Percentiles rank a stretch among this genome's conserved stretches.
Conservation (phyloP, 2,113 vertebrate species). For the Atherinomorus stipes region DNA sequence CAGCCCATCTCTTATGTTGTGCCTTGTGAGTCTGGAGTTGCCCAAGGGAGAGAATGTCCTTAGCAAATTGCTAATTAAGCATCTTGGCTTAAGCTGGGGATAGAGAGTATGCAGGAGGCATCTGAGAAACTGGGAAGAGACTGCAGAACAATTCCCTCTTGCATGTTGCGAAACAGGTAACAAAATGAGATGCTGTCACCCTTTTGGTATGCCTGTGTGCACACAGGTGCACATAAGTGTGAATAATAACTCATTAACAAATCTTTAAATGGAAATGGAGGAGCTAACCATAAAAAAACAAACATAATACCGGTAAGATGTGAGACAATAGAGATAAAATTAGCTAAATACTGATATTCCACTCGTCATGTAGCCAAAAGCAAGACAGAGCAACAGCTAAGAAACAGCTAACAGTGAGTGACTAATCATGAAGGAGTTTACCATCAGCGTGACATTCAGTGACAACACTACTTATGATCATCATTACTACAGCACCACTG, state of each 20-base stretch:
- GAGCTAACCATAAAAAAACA: no score
- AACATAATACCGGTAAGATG: not conserved
- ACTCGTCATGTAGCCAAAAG: not conserved
- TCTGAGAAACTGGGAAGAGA: constrained; percentile 25
- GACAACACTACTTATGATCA: not conserved
- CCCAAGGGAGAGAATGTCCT: constrained; percentile 62
- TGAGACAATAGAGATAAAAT: not conserved
- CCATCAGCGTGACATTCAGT: not conserved
- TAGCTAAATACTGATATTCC: not conserved
- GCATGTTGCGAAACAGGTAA: constrained; percentile 27
- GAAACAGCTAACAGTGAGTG: not conserved
- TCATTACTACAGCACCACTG: not conserved
- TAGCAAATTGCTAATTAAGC: constrained; percentile 74
- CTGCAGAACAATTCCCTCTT: constrained; percentile 18
- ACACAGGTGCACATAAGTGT: not conserved
- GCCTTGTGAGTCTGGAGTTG: constrained; percentile 58
- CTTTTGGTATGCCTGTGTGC: not conserved
- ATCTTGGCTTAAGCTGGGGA: constrained; percentile 30
- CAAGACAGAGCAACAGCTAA: not conserved
- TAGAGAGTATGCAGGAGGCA: constrained; percentile 7
- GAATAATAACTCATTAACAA: not conserved
- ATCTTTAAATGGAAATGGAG: no score
- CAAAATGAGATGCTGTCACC: constrained; percentile 20
- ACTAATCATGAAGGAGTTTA: not conserved
- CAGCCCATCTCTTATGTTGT: constrained; percentile 51